These are phyloP conservation scores for Dendrolimus houi DNA, from an alignment of 2,888 invertebrate genomes.

Conservation along the genomic window DNA sequence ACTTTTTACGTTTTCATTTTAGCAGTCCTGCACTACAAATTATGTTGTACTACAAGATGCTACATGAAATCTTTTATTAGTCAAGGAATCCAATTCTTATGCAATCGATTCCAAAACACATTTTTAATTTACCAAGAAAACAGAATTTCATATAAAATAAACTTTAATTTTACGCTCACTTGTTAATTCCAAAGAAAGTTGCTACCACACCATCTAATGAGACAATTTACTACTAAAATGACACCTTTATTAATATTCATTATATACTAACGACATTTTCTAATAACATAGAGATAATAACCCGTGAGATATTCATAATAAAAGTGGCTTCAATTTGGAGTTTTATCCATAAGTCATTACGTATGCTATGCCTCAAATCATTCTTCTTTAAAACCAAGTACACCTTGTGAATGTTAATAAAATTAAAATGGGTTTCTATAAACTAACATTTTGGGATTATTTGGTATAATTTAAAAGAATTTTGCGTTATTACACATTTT, in stretches of 20 bases:
- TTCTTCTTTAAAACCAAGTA: slow-evolving; percentile 25
- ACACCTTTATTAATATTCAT: not conserved
- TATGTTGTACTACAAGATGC: too few species aligned
- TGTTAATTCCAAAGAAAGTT: not conserved
- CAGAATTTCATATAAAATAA: not conserved
- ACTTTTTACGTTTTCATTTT: too few species aligned
- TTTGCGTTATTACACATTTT: slow-evolving; percentile 1
- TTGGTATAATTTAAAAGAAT: slow-evolving; percentile 17
- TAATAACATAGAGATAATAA: slow-evolving; percentile 22
- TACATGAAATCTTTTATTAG: too few species aligned
- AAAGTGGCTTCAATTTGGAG: slow-evolving; percentile 32
- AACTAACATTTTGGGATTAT: slow-evolving; percentile 20
- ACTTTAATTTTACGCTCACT: not conserved
- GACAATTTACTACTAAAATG: not conserved
- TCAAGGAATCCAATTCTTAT: not conserved
- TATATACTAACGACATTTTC: not conserved
- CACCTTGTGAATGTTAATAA: slow-evolving; percentile 36
- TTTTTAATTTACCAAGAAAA: not conserved
- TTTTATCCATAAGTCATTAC: slow-evolving; percentile 39
- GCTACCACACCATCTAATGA: not conserved
- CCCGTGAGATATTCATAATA: slow-evolving; percentile 22
- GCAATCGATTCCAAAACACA: not conserved
- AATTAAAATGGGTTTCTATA: slow-evolving; percentile 37
- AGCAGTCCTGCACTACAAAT: too few species aligned
- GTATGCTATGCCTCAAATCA: slow-evolving; percentile 41